Conservation (phyloP, 2,797 vertebrate genomes). For the Fistularia tabacaria region DNA sequence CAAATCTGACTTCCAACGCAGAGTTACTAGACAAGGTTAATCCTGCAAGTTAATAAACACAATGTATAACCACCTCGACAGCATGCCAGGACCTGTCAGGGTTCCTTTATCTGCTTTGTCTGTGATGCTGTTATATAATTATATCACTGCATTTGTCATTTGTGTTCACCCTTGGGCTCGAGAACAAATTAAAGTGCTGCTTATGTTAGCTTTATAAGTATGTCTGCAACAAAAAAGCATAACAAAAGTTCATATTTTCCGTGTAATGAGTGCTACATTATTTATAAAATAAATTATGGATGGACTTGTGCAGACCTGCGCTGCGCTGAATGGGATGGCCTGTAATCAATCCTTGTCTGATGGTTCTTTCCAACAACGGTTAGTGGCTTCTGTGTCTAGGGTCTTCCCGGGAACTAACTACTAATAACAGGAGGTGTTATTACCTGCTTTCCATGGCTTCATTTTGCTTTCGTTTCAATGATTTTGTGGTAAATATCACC, state of each 20-base stretch:
- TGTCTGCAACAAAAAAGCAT: slow-evolving; percentile 53
- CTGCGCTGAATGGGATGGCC: slow-evolving; percentile 57
- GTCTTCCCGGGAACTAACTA: slow-evolving; percentile 45
- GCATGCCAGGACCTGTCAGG: slow-evolving; percentile 53
- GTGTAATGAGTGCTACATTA: slow-evolving; percentile 82
- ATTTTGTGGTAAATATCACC: slow-evolving; percentile 38
- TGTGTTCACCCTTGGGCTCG: slow-evolving; percentile 70
- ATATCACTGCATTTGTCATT: slow-evolving; percentile 76
- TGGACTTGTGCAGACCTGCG: slow-evolving; percentile 67
- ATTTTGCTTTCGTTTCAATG: slow-evolving; percentile 27
- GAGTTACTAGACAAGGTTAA: slow-evolving; percentile 63
- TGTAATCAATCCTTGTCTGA: slow-evolving; percentile 72
- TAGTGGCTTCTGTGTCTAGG: neutral
- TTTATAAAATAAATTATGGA: slow-evolving; percentile 81
- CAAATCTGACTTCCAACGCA: slow-evolving; percentile 55
- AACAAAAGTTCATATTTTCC: slow-evolving; percentile 77
- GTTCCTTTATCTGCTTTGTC: slow-evolving; percentile 64
- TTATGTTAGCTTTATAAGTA: slow-evolving; percentile 73
- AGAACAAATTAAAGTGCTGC: slow-evolving; percentile 75
- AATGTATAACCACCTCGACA: slow-evolving; percentile 59
- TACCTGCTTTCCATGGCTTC: slow-evolving; percentile 37
- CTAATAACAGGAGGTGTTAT: slow-evolving; percentile 39
- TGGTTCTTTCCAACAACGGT: slow-evolving; percentile 54
- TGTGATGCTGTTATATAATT: slow-evolving; percentile 69
- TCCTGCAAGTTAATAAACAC: slow-evolving; percentile 73